Conservation (phyloP, 2,797 vertebrate species). For the Pachyuromys duprasi region DNA sequence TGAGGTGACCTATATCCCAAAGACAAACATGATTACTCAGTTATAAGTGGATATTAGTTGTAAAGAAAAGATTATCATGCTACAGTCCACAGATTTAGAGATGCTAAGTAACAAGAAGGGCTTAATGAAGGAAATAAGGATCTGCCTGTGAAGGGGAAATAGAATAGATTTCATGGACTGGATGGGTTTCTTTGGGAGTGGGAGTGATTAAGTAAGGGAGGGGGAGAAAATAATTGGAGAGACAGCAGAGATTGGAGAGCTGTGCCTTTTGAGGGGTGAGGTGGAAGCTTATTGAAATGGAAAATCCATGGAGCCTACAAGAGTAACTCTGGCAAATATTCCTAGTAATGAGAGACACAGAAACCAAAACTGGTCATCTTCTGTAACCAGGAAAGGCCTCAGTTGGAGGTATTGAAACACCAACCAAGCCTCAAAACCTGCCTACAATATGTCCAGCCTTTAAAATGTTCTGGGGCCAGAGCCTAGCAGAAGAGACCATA, state of each 20-base stretch:
- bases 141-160: neutral
- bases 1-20: neutral
- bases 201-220: neutral
- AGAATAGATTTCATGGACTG: neutral
- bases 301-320: neutral
- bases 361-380: neutral
- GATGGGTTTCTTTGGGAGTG: neutral
- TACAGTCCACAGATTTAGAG: neutral
- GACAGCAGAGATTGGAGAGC: neutral
- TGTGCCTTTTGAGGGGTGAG: neutral
- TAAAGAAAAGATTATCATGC: neutral
- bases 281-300: neutral
- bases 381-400: neutral
- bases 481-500: neutral
- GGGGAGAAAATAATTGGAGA: neutral
- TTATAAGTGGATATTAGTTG: neutral
- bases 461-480: neutral
- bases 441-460: neutral
- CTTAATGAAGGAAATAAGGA: neutral
- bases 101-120: neutral
- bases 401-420: neutral
- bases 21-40: neutral
- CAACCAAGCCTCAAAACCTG: neutral
- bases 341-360: neutral
- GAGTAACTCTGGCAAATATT: neutral